Percentiles rank a stretch among this genome's conserved stretches.
Conservation (phyloP, 1,140 invertebrate genomes). For the Leptopilina clavipes region DNA sequence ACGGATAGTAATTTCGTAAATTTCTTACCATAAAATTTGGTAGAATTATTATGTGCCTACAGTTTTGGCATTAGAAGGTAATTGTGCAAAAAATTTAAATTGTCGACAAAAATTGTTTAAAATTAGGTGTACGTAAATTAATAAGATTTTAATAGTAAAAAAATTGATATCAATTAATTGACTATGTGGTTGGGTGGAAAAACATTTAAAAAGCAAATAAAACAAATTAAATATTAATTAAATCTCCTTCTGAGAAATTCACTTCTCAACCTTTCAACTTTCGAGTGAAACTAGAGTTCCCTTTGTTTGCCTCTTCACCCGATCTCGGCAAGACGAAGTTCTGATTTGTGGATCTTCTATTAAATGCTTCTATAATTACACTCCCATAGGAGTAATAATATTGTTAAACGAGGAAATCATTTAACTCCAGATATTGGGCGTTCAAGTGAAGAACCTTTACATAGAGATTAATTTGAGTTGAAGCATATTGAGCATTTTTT, state of each 20-base stretch:
- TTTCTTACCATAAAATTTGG: background rate
- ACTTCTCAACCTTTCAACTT: conserved; percentile 18
- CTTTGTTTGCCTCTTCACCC: conserved; percentile 39
- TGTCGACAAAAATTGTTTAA: no score
- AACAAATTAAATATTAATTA: background rate
- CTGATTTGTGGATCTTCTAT: conserved; percentile 48
- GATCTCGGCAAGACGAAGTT: conserved; percentile 36
- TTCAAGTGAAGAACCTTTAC: conserved; percentile 4
- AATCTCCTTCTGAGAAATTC: background rate
- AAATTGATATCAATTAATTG: no score
- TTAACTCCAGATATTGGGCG: background rate
- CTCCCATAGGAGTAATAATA: conserved; percentile 23
- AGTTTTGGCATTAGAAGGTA: no score
- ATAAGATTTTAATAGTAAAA: no score
- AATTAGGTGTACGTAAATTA: no score
- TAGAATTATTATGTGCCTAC: background rate
- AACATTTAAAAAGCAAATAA: background rate
- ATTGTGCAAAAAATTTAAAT: no score
- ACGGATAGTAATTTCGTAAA: background rate
- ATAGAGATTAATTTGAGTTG: background rate
- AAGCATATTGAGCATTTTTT: background rate
- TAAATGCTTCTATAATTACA: conserved; percentile 52
- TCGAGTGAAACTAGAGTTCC: conserved; percentile 44
- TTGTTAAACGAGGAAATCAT: conserved; percentile 20
- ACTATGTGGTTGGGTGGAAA: no score